Conservation (phyloP, 2,797 vertebrate genomes). For the Carcharodon carcharias region DNA sequence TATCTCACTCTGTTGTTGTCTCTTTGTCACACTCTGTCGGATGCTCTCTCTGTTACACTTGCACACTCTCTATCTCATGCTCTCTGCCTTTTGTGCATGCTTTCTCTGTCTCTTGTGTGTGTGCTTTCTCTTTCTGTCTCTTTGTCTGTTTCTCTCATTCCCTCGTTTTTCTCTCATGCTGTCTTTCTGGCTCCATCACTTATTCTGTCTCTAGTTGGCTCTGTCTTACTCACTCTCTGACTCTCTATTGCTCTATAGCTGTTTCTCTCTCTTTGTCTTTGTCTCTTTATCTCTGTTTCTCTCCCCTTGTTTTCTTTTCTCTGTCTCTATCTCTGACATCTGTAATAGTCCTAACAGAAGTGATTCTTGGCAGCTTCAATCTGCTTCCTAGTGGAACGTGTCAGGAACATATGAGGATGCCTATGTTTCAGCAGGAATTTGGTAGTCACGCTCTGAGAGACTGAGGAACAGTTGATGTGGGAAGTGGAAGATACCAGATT, state of each 20-base stretch:
- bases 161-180: no score
- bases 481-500: not conserved
- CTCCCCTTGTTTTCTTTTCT: conserved; percentile 27
- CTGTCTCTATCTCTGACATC: conserved; percentile 41
- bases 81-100: no score
- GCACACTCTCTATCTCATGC: no score
- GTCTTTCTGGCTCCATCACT: not conserved
- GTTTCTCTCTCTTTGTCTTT: not conserved
- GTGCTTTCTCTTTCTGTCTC: no score
- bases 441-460: not conserved
- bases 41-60: no score
- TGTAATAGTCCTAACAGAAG: conserved; percentile 66
- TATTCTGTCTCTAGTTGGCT: not conserved
- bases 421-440: not conserved
- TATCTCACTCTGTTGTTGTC: no score
- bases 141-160: no score
- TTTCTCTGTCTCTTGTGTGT: no score
- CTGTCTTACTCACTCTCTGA: not conserved
- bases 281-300: not conserved
- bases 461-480: not conserved
- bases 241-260: not conserved
- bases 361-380: not conserved
- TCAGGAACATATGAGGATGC: not conserved
- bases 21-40: not conserved
- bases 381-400: not conserved